Conservation (phyloP, 2,797 vertebrate genomes). For the Nothura maculosa region DNA sequence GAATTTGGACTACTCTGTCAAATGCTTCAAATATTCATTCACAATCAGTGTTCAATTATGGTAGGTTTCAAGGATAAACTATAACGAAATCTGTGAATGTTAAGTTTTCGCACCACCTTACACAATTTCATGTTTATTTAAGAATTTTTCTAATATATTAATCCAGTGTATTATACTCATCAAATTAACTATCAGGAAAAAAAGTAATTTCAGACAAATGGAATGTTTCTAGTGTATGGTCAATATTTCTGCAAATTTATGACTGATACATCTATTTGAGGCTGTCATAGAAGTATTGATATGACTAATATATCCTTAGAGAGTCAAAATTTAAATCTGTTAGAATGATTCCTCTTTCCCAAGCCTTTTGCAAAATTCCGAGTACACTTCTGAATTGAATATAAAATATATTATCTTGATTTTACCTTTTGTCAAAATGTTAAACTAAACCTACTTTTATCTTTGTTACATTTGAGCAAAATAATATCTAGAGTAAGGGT, state of each 20-base stretch:
- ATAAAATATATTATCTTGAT: constrained; percentile 14
- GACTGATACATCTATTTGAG: constrained; percentile 56
- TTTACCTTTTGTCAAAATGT: constrained; percentile 25
- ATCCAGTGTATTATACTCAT: background rate
- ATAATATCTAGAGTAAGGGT: constrained; percentile 7
- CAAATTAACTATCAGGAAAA: background rate
- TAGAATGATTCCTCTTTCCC: constrained; percentile 50
- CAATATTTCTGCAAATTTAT: constrained; percentile 72
- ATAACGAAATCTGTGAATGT: background rate
- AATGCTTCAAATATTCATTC: background rate
- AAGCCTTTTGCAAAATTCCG: constrained; percentile 33
- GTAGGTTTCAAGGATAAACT: background rate
- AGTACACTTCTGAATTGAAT: background rate
- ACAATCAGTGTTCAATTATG: background rate
- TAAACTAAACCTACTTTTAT: constrained; percentile 25
- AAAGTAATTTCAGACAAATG: constrained; percentile 16
- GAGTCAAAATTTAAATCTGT: constrained; percentile 64
- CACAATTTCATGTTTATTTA: background rate
- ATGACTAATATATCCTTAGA: constrained; percentile 52
- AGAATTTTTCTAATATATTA: background rate
- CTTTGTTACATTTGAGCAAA: background rate
- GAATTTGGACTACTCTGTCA: background rate
- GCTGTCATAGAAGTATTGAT: constrained; percentile 38
- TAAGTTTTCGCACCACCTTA: background rate
- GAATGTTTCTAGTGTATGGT: background rate